phyloP scores from a whole-genome alignment of 2,888 invertebrate species.

The Serripes groenlandicus region DNA sequence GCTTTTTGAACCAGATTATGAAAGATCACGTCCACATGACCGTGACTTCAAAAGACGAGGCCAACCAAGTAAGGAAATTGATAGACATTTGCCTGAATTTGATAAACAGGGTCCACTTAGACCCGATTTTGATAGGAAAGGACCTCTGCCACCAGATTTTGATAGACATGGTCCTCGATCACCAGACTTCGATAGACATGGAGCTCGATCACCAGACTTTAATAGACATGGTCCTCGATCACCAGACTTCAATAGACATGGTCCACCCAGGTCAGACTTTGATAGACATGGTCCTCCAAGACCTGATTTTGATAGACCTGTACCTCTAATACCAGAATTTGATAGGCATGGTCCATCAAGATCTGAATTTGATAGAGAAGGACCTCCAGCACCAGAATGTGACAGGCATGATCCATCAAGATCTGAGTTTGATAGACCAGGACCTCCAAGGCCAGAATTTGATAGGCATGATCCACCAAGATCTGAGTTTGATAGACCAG shows the following conservation, averaged over 20 bases:
- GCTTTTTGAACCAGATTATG: background rate
- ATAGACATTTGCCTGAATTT: background rate
- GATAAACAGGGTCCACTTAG: background rate
- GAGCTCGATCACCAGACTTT: background rate
- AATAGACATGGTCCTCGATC: background rate
- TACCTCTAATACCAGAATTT: background rate
- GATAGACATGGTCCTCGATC: background rate
- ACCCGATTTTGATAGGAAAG: conserved; percentile 20
- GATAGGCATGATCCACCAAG: conserved; percentile 10
- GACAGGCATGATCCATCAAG: background rate
- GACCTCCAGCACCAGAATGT: background rate
- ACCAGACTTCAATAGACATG: conserved; percentile 2
- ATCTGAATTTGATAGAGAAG: background rate
- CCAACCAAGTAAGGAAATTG: background rate
- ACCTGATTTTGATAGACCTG: background rate
- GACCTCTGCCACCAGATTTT: background rate
- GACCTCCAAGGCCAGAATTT: conserved; percentile 8
- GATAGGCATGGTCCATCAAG: background rate
- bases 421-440: background rate
- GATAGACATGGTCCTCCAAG: background rate
- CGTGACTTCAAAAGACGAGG: background rate
- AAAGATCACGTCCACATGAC: conserved; percentile 10
- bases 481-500: background rate
- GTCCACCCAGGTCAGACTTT: background rate
- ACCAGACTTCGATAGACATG: background rate